These are phyloP conservation scores for Prenolepis imparis DNA, from an alignment of 2,888 invertebrate genomes.

Conservation along the genomic window DNA sequence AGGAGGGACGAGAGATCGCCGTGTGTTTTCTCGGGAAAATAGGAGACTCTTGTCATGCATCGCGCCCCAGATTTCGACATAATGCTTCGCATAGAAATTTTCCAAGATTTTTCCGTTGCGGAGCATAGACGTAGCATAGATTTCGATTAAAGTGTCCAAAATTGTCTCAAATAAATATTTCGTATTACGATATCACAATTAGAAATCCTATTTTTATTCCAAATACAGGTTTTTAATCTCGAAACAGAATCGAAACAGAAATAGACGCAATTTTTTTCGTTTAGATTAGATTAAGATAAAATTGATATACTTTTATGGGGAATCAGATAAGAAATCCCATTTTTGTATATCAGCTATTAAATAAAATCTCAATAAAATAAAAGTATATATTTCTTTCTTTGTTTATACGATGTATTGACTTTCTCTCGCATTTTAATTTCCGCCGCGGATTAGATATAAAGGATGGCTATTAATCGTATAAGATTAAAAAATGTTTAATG, in stretches of 20 bases:
- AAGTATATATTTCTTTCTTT: neutral
- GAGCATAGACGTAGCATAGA: neutral
- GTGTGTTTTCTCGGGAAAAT: conserved; percentile 29
- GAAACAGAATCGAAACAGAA: too few relatives aligned
- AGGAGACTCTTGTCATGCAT: neutral
- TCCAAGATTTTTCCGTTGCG: neutral
- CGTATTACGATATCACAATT: neutral
- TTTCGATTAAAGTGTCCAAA: neutral
- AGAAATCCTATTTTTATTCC: neutral
- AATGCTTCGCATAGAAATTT: neutral
- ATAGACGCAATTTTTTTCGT: neutral
- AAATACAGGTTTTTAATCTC: too few relatives aligned
- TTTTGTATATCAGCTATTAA: neutral
- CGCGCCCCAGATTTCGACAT: neutral
- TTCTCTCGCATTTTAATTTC: neutral
- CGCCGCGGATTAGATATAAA: neutral
- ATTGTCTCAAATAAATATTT: neutral
- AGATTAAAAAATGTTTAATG: neutral
- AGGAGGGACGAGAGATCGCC: neutral
- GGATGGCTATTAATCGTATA: neutral
- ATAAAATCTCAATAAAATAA: neutral
- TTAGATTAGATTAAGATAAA: neutral
- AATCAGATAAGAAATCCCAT: neutral
- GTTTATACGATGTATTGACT: neutral
- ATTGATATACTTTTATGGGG: neutral